These are phyloP conservation scores for Scrobipalpa atriplicella DNA, from an alignment of 2,888 invertebrate genomes.

Conservation along the genomic window DNA sequence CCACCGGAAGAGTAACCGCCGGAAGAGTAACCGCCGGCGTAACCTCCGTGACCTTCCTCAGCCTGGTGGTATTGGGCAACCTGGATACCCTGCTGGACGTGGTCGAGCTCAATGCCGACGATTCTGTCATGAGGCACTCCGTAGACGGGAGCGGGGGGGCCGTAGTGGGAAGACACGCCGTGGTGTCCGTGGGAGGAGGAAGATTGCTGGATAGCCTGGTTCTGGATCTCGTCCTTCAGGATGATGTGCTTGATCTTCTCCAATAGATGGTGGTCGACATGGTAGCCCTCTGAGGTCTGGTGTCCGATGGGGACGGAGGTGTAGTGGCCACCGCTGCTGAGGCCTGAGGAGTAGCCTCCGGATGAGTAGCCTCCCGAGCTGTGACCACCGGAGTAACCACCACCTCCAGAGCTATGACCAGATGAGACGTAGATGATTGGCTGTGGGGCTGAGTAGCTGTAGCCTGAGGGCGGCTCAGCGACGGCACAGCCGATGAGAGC, in stretches of 20 bases:
- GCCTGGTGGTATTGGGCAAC: conserved; percentile 93
- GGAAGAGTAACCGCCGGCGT: conserved; percentile 63
- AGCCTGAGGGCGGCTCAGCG: conserved; percentile 90
- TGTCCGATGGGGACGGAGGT: conserved; percentile 89
- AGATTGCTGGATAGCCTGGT: conserved; percentile 75
- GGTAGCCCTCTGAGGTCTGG: conserved; percentile 91
- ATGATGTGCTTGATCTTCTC: conserved; percentile 93
- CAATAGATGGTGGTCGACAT: conserved; percentile 90
- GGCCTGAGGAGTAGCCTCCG: conserved; percentile 60
- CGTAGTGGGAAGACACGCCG: conserved; percentile 86
- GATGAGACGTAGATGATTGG: conserved; percentile 83
- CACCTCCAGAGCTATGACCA: conserved; percentile 82
- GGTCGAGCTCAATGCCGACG: conserved; percentile 92
- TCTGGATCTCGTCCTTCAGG: conserved; percentile 88
- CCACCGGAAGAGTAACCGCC: conserved; percentile 45
- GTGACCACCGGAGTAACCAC: conserved; percentile 83
- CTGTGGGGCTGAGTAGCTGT: conserved; percentile 80
- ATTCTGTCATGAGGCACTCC: conserved; percentile 87
- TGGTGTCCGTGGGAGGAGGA: conserved; percentile 80
- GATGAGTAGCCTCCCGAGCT: conserved; percentile 75
- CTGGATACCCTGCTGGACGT: conserved; percentile 93
- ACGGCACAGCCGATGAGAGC: conserved; percentile 89
- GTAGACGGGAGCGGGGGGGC: conserved; percentile 86
- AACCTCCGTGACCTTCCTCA: conserved; percentile 75
- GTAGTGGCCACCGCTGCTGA: conserved; percentile 88